Evolutionary conservation across 1,140 invertebrate species (phyloP).

Genomic region (Anoplolepis gracilipes): DNA sequence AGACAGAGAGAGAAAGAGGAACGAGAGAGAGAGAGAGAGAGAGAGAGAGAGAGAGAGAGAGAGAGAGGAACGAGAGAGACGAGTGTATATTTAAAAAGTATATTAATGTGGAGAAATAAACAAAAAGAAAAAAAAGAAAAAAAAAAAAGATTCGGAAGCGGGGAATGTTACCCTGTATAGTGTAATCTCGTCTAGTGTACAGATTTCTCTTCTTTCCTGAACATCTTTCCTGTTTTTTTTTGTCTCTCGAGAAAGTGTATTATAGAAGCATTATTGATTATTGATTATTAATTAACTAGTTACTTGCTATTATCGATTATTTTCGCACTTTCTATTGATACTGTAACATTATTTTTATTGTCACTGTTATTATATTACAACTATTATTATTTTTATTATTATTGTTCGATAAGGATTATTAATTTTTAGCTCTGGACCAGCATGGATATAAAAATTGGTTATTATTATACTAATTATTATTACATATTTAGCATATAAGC

Average conservation of each 20-base stretch:
- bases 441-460: slow-evolving; percentile 70
- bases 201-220: slow-evolving; percentile 59
- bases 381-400: slow-evolving; percentile 76
- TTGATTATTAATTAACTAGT: slow-evolving; percentile 63
- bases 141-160: slow-evolving; percentile 17
- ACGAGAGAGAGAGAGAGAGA: background rate
- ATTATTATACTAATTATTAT: slow-evolving; percentile 69
- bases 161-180: slow-evolving; percentile 69
- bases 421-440: slow-evolving; percentile 77
- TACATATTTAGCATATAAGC: slow-evolving; percentile 69
- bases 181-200: slow-evolving; percentile 66
- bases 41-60: too few species aligned
- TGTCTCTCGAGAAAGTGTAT: slow-evolving; percentile 72
- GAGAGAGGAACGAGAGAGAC: slow-evolving; percentile 26
- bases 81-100: slow-evolving; percentile 70
- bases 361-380: slow-evolving; percentile 75
- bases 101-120: slow-evolving; percentile 51
- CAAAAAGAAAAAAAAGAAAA: background rate
- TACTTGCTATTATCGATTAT: slow-evolving; percentile 71
- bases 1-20: background rate
- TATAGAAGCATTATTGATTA: slow-evolving; percentile 76
- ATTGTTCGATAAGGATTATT: slow-evolving; percentile 75
- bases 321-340: slow-evolving; percentile 74
- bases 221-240: slow-evolving; percentile 42
- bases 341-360: slow-evolving; percentile 77